Conservation (phyloP, 1,140 invertebrate genomes). For the Drosophila prosaltans region DNA sequence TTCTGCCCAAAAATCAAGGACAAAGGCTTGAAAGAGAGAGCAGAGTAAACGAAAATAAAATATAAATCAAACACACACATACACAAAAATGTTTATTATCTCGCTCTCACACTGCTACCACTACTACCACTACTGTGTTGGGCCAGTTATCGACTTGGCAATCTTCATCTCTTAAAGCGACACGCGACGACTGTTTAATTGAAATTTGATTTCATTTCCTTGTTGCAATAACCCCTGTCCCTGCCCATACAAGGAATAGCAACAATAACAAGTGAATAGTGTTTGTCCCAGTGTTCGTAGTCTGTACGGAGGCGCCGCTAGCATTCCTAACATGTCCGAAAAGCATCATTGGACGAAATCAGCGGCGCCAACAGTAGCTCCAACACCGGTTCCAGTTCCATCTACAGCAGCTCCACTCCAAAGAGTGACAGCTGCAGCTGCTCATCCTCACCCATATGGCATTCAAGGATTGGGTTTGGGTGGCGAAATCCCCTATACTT, state of each 20-base stretch:
- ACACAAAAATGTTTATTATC: conserved; percentile 69
- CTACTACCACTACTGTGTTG: conserved; percentile 18
- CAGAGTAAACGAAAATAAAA: conserved; percentile 35
- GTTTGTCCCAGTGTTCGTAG: conserved; percentile 3
- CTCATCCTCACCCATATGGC: conserved; percentile 39
- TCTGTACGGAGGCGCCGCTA: conserved; percentile 42
- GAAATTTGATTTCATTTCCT: conserved; percentile 18
- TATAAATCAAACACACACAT: conserved; percentile 16
- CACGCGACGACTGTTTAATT: conserved; percentile 46
- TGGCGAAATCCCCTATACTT: conserved; percentile 52
- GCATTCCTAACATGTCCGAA: conserved; percentile 77
- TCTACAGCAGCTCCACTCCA: conserved; percentile 44
- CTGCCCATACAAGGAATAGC: conserved; percentile 8
- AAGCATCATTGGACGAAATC: conserved; percentile 79
- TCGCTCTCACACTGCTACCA: conserved; percentile 52
- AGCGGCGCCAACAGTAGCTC: conserved; percentile 54
- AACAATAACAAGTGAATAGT: conserved; percentile 20
- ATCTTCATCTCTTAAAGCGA: conserved; percentile 75
- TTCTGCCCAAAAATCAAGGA: conserved; percentile 14
- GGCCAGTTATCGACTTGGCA: conserved; percentile 77
- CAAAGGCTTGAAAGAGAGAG: conserved; percentile 26
- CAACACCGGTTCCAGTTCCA: conserved; percentile 32
- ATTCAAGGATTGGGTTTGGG: conserved; percentile 32
- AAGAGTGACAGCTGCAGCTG: conserved; percentile 33
- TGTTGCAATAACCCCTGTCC: conserved; percentile 15